These are phyloP conservation scores for Callitettix versicolor DNA, from an alignment of 1,140 invertebrate genomes.

Conservation along the genomic window DNA sequence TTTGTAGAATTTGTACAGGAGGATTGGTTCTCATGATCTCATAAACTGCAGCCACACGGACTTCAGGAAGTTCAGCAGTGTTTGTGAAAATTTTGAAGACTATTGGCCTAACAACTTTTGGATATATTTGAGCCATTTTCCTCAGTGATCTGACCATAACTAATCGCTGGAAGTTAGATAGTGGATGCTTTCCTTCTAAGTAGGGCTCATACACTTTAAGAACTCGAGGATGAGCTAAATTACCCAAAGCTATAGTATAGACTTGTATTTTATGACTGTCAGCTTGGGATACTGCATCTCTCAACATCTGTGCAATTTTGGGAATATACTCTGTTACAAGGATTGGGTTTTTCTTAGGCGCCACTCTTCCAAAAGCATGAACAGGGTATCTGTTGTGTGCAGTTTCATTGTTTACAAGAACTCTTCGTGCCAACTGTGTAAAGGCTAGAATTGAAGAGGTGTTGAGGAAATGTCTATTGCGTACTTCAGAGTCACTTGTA, in stretches of 20 bases:
- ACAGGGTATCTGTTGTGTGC: constrained; percentile 47
- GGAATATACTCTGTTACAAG: constrained; percentile 45
- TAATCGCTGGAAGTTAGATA: constrained; percentile 46
- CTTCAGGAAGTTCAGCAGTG: constrained; percentile 45
- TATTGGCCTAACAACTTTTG: constrained; percentile 40
- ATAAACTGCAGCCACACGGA: constrained; percentile 50
- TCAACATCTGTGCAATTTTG: constrained; percentile 39
- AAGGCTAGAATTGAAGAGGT: constrained; percentile 42
- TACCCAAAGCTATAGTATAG: constrained; percentile 50
- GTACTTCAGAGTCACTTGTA: constrained; percentile 35
- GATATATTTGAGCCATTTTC: constrained; percentile 36
- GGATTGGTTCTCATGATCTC: constrained; percentile 45
- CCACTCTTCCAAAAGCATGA: constrained; percentile 45
- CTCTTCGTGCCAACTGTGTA: constrained; percentile 43
- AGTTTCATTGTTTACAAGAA: constrained; percentile 42
- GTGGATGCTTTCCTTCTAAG: constrained; percentile 43
- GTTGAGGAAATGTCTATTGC: constrained; percentile 37
- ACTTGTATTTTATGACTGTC: constrained; percentile 44
- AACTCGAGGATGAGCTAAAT: constrained; percentile 45
- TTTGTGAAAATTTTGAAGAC: constrained; percentile 56
- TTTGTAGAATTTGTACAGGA: constrained; percentile 47
- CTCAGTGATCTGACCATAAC: constrained; percentile 46
- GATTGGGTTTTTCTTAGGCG: constrained; percentile 35
- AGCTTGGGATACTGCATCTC: constrained; percentile 36
- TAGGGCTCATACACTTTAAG: constrained; percentile 50